A percentile compares a stretch with the other conserved stretches of the same genome.
Evolutionary conservation across 2,113 vertebrate species (phyloP).

Genomic region (Amphilophus citrinellus): DNA sequence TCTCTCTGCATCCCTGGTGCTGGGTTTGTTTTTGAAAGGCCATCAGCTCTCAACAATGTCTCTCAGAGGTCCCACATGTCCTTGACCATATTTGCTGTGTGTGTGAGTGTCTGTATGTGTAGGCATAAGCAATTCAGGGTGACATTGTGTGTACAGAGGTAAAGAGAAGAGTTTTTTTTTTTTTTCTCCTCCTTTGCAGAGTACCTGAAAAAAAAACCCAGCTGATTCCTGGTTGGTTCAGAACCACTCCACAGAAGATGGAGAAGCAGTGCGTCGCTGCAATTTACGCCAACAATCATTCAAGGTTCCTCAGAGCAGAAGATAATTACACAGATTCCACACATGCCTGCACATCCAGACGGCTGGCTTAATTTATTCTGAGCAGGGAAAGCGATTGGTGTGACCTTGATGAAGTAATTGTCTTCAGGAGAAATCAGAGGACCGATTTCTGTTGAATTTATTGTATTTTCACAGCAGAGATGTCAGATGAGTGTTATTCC

Average conservation of each 20-base stretch:
- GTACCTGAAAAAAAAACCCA: neutral
- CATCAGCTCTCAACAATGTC: conserved; percentile 46
- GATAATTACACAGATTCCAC: conserved; percentile 54
- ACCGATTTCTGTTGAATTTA: neutral
- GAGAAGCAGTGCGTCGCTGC: neutral
- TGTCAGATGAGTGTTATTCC: neutral
- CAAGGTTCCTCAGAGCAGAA: conserved; percentile 41
- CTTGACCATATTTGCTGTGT: conserved; percentile 55
- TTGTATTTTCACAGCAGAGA: neutral
- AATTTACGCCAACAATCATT: conserved; percentile 37
- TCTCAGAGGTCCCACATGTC: conserved; percentile 51
- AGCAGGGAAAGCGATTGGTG: neutral
- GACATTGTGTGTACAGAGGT: conserved; percentile 44
- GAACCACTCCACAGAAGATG: neutral
- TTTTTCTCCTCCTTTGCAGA: conserved; percentile 31
- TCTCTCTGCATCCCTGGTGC: conserved; percentile 10
- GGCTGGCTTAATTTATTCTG: conserved; percentile 24
- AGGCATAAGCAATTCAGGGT: conserved; percentile 56
- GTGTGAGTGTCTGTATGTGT: conserved; percentile 21
- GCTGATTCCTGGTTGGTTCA: conserved; percentile 21
- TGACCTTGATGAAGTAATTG: conserved; percentile 22
- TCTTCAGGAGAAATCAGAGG: neutral
- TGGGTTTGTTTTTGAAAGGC: conserved; percentile 52
- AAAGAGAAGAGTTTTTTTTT: neutral
- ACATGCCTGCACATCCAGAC: conserved; percentile 51